Evolutionary conservation across 2,888 invertebrate genomes (phyloP).

Genomic region (Tiliacea aurago): DNA sequence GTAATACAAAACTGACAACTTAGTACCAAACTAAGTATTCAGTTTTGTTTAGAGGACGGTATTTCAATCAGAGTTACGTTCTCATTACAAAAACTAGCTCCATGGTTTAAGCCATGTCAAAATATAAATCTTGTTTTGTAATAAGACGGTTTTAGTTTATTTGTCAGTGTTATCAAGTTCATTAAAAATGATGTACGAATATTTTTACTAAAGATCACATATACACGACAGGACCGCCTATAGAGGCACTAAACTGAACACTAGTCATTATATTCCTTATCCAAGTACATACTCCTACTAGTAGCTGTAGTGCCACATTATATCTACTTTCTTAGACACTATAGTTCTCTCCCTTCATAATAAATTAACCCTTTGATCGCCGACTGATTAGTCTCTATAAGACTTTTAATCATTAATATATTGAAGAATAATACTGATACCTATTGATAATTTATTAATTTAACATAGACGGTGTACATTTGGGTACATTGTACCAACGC

Average conservation of each 20-base stretch:
- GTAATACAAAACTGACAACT: no score
- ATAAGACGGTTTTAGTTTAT: background rate
- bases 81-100: no score
- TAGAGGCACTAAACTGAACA: constrained; percentile 75
- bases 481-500: constrained; percentile 50
- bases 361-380: constrained; percentile 64
- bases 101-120: no score
- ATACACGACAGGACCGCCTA: constrained; percentile 59
- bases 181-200: constrained; percentile 12
- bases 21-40: no score
- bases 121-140: no score
- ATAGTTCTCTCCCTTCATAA: constrained; percentile 69
- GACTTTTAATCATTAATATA: constrained; percentile 62
- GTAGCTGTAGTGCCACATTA: constrained; percentile 85
- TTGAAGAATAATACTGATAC: constrained; percentile 62
- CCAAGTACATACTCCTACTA: constrained; percentile 77
- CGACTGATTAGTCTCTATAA: constrained; percentile 61
- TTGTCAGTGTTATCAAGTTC: background rate
- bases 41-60: no score
- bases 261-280: constrained; percentile 78
- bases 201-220: constrained; percentile 7
- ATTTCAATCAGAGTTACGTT: no score
- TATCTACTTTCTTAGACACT: constrained; percentile 73
- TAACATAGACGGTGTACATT: constrained; percentile 52
- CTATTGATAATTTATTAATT: constrained; percentile 48